Evolutionary conservation across 2,113 vertebrate genomes (phyloP), one percentile per base, ranked within the genome.

Genomic region (Takifugu flavidus): DNA sequence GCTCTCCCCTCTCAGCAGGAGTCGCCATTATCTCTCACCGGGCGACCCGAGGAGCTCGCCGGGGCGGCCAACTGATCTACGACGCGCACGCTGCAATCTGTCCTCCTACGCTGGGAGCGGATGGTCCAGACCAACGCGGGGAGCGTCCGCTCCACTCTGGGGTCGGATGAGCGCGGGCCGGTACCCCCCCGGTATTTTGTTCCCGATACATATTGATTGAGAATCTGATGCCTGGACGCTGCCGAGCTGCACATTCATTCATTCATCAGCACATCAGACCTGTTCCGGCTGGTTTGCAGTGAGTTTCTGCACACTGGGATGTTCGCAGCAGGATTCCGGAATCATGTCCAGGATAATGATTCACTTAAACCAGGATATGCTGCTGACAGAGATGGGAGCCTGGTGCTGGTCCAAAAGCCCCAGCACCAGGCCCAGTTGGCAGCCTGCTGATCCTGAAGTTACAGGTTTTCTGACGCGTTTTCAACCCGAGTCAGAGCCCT

Each of bases 21-120:
- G 53, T 68, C 60, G 62, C 72, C 72, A 71, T 84, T 87, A 80
- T 75, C 72, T 74, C 78, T 80, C 53, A 27, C 76, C 42, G 65
- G 45, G 68, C 39, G 42, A 77, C 53, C 62, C 56, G 56, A 67
- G 66, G 49, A 54, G 62, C 77, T 70, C 78, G 52, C 68, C 53
- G 54, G 67, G 80, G 77, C 74, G 69, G 46, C 20, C 49, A 80
- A 29, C 29, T 29, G 63, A 79, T 82, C 74, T 54, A 58, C 56
- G 62, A 65, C 70, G 68, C 70, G 29, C n/a, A 50, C 5, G 28
- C 44, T 4, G 29, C 66, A 71, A 70, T 74, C 46, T 65, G 62
- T 78, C 63, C 72, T 59, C 12, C 49, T 4, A 57, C 29, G 2
- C 56, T 56, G 46, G 5, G 20, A 65, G 5, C 60, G 43, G n/a